Evolutionary conservation across 92 coral and sea anemone genomes (phyloP).

Genomic region (Epizoanthus illoricatus): DNA sequence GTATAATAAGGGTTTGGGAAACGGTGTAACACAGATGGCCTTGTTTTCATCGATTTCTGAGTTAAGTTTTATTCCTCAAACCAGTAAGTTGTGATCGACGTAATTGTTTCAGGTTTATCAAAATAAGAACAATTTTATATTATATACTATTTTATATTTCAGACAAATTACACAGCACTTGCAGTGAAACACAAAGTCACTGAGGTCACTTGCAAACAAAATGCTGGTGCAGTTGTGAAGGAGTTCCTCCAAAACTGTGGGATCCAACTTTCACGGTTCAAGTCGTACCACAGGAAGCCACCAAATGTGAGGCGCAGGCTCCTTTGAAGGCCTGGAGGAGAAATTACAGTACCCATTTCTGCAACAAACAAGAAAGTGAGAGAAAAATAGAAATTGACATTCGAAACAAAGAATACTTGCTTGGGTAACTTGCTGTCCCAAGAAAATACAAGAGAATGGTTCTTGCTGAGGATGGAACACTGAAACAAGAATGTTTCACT

Average conservation of each 20-base stretch:
- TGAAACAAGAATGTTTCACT: slow-evolving; percentile 24
- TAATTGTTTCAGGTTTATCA: no score
- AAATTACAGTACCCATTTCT: slow-evolving; percentile 7
- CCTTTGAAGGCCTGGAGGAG: slow-evolving; percentile 6
- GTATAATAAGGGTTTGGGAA: no score
- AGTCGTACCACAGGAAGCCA: slow-evolving; percentile 11
- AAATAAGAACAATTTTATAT: neutral
- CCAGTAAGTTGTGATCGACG: no score
- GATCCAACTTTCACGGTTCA: neutral
- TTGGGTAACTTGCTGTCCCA: neutral
- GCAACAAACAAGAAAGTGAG: slow-evolving; percentile 12
- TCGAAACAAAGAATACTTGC: slow-evolving; percentile 7
- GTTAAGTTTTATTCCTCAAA: no score
- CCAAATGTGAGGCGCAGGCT: neutral
- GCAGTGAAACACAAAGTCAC: neutral
- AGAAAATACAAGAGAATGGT: slow-evolving; percentile 22
- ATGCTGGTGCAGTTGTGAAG: slow-evolving; percentile 20
- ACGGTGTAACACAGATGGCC: no score
- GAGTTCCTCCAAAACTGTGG: neutral
- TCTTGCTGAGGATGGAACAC: slow-evolving; percentile 16
- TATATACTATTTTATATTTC: neutral
- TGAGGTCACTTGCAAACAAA: neutral
- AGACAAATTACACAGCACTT: slow-evolving; percentile 22
- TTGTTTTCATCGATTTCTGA: no score
- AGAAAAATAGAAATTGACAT: slow-evolving; percentile 3